Base-by-base conservation (phyloP, 2,888 invertebrate genomes). In the Odontothrips loti region DNA sequence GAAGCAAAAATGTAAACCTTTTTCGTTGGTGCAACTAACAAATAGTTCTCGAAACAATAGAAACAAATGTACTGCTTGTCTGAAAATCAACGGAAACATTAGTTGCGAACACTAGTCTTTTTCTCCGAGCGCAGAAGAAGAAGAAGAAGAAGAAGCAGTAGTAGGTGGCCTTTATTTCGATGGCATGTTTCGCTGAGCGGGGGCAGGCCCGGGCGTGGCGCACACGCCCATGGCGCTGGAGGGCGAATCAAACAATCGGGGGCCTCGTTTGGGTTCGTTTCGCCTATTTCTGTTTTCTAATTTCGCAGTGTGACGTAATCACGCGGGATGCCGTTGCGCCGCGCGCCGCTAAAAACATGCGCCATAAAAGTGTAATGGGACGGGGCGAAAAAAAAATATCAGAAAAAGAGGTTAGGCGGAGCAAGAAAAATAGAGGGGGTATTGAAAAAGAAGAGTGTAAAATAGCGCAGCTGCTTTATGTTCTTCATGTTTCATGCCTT, bases 401-500 rank as follows among this genome's bases (percentile, higher is more conserved):
- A 17, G 58, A 58, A 51, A 58, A 58, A 58, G 34, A 43, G 6
- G 34, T 43, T 43, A 4, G 34, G 20, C 3, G 34, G 34, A 6
- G 58, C 58, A 20, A 15, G 17, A 58, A 58, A 58, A 58, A 58
- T 17, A 58, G 58, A 58, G 4, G 58, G 20, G 58, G 58, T 20
- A 58, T 75, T 12, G 10, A 27, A 27, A 27, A 75, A 75, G 10
- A 68, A 11, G 68, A 27, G 9, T 27, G 12, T 23, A 75, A 75
- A 75, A 75, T 23, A 23, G 34, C 34, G 34, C 34, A 43, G 34
- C 34, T 43, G 58, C 17, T 58, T 58, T 58, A 75, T 75, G 68
- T 75, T n/a, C 68, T 27, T 75, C 68, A 75, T 75, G 68, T 75
- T 75, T 75, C 68, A 75, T 75, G 68, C 68, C 68, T 27, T 75